Evolutionary conservation across 2,797 vertebrate genomes (phyloP).

Genomic region (Sibirionetta formosa): DNA sequence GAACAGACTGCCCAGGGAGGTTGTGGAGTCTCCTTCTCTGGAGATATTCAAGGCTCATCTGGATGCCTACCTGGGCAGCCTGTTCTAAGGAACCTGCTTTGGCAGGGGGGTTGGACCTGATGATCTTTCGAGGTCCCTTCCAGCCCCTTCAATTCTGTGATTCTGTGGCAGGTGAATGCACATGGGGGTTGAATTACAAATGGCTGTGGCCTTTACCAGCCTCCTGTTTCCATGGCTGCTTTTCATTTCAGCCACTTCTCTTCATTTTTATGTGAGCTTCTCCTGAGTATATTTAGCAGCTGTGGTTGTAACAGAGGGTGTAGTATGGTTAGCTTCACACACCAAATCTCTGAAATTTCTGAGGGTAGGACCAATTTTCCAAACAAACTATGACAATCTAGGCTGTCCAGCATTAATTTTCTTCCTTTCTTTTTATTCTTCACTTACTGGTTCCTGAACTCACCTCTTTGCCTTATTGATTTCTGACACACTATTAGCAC

Average conservation of each 20-base stretch:
- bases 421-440: neutral
- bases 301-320: neutral
- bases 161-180: neutral
- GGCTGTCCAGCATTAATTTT: neutral
- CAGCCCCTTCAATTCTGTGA: no score
- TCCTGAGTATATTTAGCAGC: neutral
- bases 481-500: neutral
- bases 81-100: no score
- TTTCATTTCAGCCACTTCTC: neutral
- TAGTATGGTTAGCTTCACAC: neutral
- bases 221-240: neutral
- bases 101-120: no score
- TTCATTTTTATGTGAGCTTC: neutral
- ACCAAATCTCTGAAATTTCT: neutral
- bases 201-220: neutral
- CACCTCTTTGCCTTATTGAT: neutral
- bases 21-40: no score
- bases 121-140: no score
- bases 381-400: neutral
- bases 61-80: no score
- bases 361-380: rapidly evolving
- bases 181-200: neutral
- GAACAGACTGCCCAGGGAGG: no score
- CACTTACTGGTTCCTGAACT: neutral
- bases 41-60: no score